Percentiles rank a stretch among this genome's conserved stretches.
These are phyloP conservation scores for Sebastes diploproa DNA, from an alignment of 2,797 vertebrate genomes.

Conservation along the genomic window DNA sequence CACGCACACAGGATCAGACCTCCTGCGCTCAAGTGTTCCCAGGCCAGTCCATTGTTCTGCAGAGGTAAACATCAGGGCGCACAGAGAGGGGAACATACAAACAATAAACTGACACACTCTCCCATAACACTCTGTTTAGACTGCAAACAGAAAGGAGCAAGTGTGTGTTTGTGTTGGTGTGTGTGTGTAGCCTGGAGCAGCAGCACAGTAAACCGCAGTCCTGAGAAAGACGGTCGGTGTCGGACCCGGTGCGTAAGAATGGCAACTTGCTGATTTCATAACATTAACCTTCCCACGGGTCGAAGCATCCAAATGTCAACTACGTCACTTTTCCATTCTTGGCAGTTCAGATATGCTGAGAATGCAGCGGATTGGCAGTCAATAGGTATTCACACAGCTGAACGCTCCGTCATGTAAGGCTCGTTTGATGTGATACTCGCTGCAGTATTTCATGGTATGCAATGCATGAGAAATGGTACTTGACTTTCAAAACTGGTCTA, in stretches of 20 bases:
- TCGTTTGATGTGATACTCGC: conserved; percentile 20
- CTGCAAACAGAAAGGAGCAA: conserved; percentile 66
- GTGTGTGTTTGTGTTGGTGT: conserved; percentile 28
- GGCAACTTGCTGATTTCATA: conserved; percentile 20
- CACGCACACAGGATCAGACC: conserved; percentile 7
- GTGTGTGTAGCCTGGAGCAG: background rate
- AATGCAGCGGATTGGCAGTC: conserved; percentile 8
- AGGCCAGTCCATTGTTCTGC: conserved; percentile 68
- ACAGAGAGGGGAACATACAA: conserved; percentile 56
- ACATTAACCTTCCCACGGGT: conserved; percentile 26
- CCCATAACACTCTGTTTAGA: conserved; percentile 68
- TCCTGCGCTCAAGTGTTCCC: conserved; percentile 54
- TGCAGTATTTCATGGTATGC: background rate
- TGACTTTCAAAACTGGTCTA: conserved; percentile 43
- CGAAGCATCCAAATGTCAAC: conserved; percentile 11
- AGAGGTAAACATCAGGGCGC: conserved; percentile 70
- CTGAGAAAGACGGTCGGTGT: background rate
- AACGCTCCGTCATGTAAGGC: too few relatives aligned
- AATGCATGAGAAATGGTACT: background rate
- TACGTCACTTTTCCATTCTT: conserved; percentile 18
- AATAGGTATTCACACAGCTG: background rate
- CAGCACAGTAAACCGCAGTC: conserved; percentile 16
- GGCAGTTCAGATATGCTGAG: conserved; percentile 6
- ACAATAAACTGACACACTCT: conserved; percentile 71
- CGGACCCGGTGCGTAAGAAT: conserved; percentile 13